These are phyloP conservation scores for Synergus umbraculus DNA, from an alignment of 2,888 invertebrate species.

Conservation along the genomic window DNA sequence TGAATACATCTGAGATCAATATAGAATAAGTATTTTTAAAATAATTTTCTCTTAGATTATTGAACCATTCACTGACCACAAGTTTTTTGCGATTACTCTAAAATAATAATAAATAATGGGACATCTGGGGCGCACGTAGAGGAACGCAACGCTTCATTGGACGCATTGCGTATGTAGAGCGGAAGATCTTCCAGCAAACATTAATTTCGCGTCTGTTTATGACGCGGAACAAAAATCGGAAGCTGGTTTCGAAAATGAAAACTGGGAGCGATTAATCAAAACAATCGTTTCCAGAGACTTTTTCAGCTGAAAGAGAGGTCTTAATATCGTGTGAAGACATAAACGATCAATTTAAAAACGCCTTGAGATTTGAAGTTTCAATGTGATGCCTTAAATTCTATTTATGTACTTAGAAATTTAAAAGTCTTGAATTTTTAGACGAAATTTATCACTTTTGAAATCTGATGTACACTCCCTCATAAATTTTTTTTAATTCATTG, in stretches of 20 bases:
- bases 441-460: too few species aligned
- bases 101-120: constrained; percentile 13
- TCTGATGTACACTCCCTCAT: too few species aligned
- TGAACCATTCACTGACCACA: constrained; percentile 28
- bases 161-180: constrained; percentile 16
- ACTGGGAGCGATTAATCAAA: not conserved
- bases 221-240: not conserved
- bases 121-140: constrained; percentile 22
- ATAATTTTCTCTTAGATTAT: not conserved
- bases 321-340: not conserved
- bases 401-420: too few species aligned
- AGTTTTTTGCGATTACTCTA: constrained; percentile 5
- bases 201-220: not conserved
- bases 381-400: too few species aligned
- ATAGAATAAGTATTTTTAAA: not conserved
- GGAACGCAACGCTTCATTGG: constrained; percentile 18
- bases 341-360: not conserved
- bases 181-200: not conserved
- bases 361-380: not conserved
- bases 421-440: too few species aligned
- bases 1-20: not conserved
- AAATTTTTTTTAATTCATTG: too few species aligned
- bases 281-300: not conserved
- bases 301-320: not conserved
- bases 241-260: not conserved